phyloP scores from a whole-genome alignment of 2,113 vertebrate genomes.

The Leucopsar rothschildi region DNA sequence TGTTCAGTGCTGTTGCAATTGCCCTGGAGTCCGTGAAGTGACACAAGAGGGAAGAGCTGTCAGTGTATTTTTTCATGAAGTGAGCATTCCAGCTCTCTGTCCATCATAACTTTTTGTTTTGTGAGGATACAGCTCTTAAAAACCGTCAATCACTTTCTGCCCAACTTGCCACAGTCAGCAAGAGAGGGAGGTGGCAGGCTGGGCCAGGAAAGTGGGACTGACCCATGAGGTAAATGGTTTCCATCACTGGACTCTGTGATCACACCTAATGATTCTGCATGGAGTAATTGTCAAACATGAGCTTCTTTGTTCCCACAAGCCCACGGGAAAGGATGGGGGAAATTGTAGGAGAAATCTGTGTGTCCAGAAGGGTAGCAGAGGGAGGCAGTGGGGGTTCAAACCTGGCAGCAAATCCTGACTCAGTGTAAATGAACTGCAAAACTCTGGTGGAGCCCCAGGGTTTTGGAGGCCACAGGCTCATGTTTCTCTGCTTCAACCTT shows the following conservation, averaged over 20 bases:
- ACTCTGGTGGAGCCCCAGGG: neutral
- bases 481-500: neutral
- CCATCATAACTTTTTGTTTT: neutral
- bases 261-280: neutral
- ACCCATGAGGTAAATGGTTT: neutral
- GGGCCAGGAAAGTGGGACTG: neutral
- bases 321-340: neutral
- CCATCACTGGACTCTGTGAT: neutral
- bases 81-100: neutral
- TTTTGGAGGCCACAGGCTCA: neutral
- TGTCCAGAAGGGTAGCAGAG: neutral
- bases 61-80: neutral
- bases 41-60: neutral
- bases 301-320: neutral
- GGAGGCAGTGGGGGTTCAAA: neutral
- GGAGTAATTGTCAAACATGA: neutral
- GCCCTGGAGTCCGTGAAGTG: neutral
- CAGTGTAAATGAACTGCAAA: slow-evolving; percentile 1
- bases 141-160: fast-evolving
- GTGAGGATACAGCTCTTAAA: neutral
- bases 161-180: neutral
- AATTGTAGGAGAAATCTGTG: neutral
- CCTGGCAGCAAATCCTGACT: neutral
- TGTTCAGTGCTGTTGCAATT: neutral
- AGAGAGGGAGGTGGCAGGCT: neutral